Conservation (phyloP, 2,797 vertebrate species). For the Hybognathus amarus region DNA sequence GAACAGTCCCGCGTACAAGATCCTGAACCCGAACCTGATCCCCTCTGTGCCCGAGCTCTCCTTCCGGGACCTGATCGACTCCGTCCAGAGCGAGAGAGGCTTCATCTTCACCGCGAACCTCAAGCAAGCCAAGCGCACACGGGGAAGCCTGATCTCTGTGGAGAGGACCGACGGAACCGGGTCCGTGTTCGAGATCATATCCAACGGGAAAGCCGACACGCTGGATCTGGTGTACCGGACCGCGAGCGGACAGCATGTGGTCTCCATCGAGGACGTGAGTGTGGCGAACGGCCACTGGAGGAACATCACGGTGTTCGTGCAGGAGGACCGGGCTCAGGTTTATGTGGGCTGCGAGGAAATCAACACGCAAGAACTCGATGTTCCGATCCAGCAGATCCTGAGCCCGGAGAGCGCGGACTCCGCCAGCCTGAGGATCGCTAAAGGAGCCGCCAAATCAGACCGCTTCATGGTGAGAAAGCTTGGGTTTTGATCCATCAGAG, state of each 20-base stretch:
- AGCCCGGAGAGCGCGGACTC: slow-evolving; percentile 83
- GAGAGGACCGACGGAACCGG: slow-evolving; percentile 88
- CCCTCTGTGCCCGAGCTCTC: slow-evolving; percentile 86
- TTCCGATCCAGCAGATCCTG: slow-evolving; percentile 89
- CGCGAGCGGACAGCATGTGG: slow-evolving; percentile 82
- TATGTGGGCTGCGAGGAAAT: slow-evolving; percentile 94
- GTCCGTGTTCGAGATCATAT: slow-evolving; percentile 90
- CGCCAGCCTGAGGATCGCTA: slow-evolving; percentile 87
- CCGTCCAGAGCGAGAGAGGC: slow-evolving; percentile 89
- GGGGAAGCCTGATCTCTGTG: slow-evolving; percentile 87
- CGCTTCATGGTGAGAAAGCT: slow-evolving; percentile 87
- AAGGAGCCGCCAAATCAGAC: slow-evolving; percentile 85
- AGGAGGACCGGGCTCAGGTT: slow-evolving; percentile 92
- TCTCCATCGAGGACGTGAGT: slow-evolving; percentile 89
- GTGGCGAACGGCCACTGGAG: slow-evolving; percentile 93
- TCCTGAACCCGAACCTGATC: slow-evolving; percentile 90
- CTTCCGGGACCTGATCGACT: slow-evolving; percentile 94
- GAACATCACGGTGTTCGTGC: slow-evolving; percentile 95
- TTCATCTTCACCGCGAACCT: slow-evolving; percentile 93
- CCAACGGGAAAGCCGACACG: slow-evolving; percentile 91
- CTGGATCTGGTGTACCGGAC: slow-evolving; percentile 89
- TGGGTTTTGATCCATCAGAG: not conserved
- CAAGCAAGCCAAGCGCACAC: slow-evolving; percentile 88
- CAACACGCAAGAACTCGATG: slow-evolving; percentile 87
- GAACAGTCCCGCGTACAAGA: slow-evolving; percentile 92